Evolutionary conservation across 2,888 invertebrate species (phyloP), one percentile per base, ranked within the genome.

Genomic region (Magallana nippona): DNA sequence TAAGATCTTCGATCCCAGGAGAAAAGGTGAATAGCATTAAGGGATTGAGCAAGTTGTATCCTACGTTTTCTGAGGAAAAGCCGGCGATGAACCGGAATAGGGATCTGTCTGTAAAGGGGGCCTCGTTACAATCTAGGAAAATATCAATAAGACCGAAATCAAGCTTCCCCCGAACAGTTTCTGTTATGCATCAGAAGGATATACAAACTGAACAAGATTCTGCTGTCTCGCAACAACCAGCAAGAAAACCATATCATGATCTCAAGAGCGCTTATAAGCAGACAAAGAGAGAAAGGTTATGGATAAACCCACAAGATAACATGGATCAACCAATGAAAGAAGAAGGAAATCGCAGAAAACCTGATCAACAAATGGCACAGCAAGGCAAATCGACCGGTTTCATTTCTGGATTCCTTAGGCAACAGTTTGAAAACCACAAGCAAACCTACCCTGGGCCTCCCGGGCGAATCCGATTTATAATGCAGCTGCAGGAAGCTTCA

Each of bases 391-490:
- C 78, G 22, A 78, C 78, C n/a, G 55, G 55, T 55, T 44, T 71
- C 15, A 78, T 78, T 44, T 55, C 55, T 22, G 80, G 19, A 57
- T 22, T n/a, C 5, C 10, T n/a, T 22, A 80, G 58, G 27, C 80
- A 80, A 80, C 15, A 57, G 13, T 58, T 22, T 19, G 55, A 55
- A 56, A 55, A 55, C 55, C 15, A 15, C 0, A 55, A 58, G 27
- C 19, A 80, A 11, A 11, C 80, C 8, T 27, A 80, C 58, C 58
- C 58, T 19, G 80, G 27, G 58, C 80, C 80, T 57, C 55, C 80
- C 19, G 22, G 17, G 58, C 11, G 58, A 13, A 22, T 80, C 13
- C 60, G 80, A 10, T 58, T 57, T 58, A 27, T 80, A 22, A 80
- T 80, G 80, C 55, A 58, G 27, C 19, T 80, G 27, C 80, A 58